These are phyloP conservation scores for Acanthisitta chloris DNA, from an alignment of 2,113 vertebrate genomes.

Conservation along the genomic window DNA sequence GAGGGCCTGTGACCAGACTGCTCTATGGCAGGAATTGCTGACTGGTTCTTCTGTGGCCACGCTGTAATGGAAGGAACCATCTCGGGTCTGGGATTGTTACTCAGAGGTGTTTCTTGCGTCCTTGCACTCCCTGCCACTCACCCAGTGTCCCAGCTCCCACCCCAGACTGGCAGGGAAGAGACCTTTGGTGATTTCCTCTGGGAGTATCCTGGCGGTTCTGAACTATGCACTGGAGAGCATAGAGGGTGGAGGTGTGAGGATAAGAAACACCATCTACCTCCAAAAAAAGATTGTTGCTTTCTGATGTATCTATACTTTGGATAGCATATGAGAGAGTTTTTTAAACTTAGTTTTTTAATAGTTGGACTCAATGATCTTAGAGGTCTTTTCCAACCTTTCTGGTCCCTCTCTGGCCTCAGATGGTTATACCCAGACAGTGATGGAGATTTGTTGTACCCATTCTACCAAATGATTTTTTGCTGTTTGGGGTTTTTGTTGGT, in stretches of 20 bases:
- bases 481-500: neutral
- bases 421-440: neutral
- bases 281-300: neutral
- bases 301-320: neutral
- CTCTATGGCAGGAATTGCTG: neutral
- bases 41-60: neutral
- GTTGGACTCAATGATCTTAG: neutral
- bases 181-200: neutral
- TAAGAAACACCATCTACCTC: neutral
- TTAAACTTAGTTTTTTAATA: neutral
- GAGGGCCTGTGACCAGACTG: neutral
- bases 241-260: neutral
- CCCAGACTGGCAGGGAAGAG: neutral
- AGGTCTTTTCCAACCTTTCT: neutral
- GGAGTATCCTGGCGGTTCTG: neutral
- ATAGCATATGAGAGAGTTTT: neutral
- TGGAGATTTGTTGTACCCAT: neutral
- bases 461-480: neutral
- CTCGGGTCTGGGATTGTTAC: neutral
- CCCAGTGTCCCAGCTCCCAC: neutral
- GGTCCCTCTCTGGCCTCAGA: neutral
- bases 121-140: neutral
- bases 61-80: neutral
- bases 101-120: neutral
- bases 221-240: neutral